phyloP scores from a whole-genome alignment of 2,797 vertebrate genomes.

The Sarcoramphus papa region DNA sequence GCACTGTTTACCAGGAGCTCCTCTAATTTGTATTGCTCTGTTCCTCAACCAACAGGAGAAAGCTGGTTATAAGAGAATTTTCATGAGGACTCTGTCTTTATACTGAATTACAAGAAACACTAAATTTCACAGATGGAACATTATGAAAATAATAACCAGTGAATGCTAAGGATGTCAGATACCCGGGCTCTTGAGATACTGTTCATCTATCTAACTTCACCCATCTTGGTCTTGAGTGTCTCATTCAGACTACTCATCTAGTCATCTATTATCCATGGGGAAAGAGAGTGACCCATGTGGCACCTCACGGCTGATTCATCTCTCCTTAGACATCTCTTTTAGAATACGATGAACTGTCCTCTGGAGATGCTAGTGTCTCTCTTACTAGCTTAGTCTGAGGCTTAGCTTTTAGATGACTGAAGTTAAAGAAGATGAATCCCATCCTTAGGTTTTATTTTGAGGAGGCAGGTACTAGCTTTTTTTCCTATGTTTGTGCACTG shows the following conservation, averaged over 20 bases:
- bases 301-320: neutral
- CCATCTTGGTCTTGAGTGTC: neutral
- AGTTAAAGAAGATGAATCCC: neutral
- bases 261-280: neutral
- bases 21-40: neutral
- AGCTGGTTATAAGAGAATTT: neutral
- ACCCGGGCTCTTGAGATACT: neutral
- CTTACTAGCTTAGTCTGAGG: neutral
- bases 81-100: neutral
- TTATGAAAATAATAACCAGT: neutral
- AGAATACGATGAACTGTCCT: neutral
- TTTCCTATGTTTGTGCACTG: neutral
- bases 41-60: neutral
- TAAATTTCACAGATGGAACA: neutral
- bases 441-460: neutral
- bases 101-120: neutral
- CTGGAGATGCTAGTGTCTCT: neutral
- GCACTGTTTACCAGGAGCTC: neutral
- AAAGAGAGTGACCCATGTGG: neutral
- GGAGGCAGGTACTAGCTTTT: neutral
- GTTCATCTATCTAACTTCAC: neutral
- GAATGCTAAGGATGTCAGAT: neutral
- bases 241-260: neutral
- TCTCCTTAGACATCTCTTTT: neutral
- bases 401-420: neutral